A percentile compares a stretch with the other conserved stretches of the same genome.
phyloP scores from a whole-genome alignment of 1,140 invertebrate genomes.

The Bombus cullumanus region DNA sequence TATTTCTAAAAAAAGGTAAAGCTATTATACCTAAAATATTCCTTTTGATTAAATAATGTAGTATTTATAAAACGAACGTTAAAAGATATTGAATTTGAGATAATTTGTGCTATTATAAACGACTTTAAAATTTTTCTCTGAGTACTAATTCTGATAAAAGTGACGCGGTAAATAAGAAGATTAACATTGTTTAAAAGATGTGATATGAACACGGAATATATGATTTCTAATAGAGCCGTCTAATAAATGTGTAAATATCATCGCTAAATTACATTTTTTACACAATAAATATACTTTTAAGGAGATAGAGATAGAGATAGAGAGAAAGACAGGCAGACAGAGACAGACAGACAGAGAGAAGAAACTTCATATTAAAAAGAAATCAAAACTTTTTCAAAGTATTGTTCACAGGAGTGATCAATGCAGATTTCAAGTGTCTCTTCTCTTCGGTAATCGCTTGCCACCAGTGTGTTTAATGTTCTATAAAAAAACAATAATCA shows the following conservation, averaged over 20 bases:
- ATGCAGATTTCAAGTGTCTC: conserved; percentile 75
- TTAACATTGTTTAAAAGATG: conserved; percentile 13
- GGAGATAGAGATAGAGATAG: not conserved
- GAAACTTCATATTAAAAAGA: not conserved
- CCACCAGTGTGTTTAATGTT: conserved; percentile 69
- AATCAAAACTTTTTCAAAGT: not conserved
- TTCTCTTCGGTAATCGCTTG: conserved; percentile 64
- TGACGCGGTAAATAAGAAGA: not conserved
- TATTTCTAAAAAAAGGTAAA: not conserved
- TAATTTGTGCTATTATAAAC: not conserved
- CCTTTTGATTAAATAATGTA: conserved; percentile 25
- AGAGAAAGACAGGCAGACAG: no score
- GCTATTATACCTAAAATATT: conserved; percentile 21
- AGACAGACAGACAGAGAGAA: not conserved
- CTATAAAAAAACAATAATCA: conserved; percentile 75
- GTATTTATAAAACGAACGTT: conserved; percentile 1
- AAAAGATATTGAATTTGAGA: not conserved
- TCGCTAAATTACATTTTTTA: conserved; percentile 34
- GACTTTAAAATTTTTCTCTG: not conserved
- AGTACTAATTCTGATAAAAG: not conserved
- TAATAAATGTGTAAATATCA: conserved; percentile 7
- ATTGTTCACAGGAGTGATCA: conserved; percentile 47
- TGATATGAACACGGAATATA: not conserved
- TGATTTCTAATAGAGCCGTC: conserved; percentile 9
- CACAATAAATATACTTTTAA: conserved; percentile 22